Evolutionary conservation across 2,888 invertebrate genomes (phyloP).

Genomic region (Dastarcus helophoroides): DNA sequence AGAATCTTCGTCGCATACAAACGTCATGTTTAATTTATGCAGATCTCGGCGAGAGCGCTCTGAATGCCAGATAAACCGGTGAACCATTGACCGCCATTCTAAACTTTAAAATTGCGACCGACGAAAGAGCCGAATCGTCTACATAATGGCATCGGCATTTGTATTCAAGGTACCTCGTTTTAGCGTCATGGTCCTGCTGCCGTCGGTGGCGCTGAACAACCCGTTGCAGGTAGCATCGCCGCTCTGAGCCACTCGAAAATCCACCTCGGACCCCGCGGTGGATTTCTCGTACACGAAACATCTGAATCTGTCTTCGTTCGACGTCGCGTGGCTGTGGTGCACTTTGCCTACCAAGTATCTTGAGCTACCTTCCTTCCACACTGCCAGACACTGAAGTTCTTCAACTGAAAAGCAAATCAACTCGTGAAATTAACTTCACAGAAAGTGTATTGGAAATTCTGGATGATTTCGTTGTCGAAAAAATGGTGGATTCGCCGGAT

Average conservation of each 20-base stretch:
- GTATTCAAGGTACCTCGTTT: conserved; percentile 69
- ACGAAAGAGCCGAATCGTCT: background rate
- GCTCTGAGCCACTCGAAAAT: conserved; percentile 79
- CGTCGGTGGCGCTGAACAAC: conserved; percentile 79
- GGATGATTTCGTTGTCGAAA: background rate
- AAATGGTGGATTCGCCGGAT: no score
- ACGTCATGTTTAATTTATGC: no score
- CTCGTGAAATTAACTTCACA: background rate
- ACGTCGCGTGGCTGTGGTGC: conserved; percentile 79
- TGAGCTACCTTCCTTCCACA: conserved; percentile 89
- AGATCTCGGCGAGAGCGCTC: no score
- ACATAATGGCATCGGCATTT: no score
- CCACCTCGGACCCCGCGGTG: conserved; percentile 43
- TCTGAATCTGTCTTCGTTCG: conserved; percentile 85
- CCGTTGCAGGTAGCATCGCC: conserved; percentile 92
- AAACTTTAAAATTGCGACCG: background rate
- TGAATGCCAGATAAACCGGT: background rate
- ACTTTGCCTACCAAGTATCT: conserved; percentile 84
- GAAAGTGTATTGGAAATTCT: background rate
- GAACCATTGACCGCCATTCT: background rate
- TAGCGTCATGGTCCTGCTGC: conserved; percentile 72
- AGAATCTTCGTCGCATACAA: no score
- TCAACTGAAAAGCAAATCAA: conserved; percentile 53
- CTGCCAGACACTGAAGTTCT: conserved; percentile 80
- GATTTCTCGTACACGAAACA: conserved; percentile 92